Conservation (phyloP, 2,113 vertebrate genomes). For the Murina feae region DNA sequence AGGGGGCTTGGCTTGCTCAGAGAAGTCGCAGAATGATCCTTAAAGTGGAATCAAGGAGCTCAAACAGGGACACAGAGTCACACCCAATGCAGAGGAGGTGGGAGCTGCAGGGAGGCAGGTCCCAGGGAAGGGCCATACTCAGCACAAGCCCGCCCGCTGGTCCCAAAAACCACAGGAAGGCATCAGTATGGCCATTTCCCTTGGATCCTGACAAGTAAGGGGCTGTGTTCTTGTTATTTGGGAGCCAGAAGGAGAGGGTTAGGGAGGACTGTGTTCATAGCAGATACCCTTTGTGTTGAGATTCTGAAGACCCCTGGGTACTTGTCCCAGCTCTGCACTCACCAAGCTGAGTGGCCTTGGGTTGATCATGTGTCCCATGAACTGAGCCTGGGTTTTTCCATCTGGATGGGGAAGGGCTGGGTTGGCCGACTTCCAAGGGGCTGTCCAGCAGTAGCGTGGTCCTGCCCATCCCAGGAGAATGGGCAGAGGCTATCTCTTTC, state of each 20-base stretch:
- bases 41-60: background rate
- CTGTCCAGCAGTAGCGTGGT: fast-evolving
- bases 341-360: background rate
- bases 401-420: background rate
- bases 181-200: background rate
- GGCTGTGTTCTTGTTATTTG: background rate
- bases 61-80: too few relatives aligned
- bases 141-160: background rate
- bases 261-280: too few relatives aligned
- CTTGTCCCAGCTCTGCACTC: background rate
- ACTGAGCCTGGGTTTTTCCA: background rate
- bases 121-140: fast-evolving
- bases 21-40: background rate
- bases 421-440: background rate
- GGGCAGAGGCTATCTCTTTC: background rate
- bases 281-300: background rate
- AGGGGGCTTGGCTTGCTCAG: background rate
- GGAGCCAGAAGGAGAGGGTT: fast-evolving
- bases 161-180: background rate
- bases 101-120: fast-evolving
- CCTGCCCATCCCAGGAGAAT: background rate
- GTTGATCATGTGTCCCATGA: background rate
- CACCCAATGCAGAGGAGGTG: background rate
- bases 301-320: background rate
- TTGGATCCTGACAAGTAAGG: background rate